Conservation (phyloP, 2,113 vertebrate genomes). For the Microcebus tavaratra region DNA sequence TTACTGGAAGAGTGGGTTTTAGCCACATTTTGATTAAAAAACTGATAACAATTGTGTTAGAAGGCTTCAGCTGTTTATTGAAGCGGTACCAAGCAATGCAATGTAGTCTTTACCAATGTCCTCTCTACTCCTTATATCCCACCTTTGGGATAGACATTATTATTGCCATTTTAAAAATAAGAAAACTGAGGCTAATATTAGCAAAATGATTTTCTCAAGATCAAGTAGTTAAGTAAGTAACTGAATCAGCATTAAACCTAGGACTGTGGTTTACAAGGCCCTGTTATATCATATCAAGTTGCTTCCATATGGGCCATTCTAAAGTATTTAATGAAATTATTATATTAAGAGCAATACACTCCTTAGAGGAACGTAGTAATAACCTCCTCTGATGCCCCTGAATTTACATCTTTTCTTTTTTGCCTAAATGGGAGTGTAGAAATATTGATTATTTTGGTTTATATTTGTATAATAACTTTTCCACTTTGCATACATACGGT, state of each 20-base stretch:
- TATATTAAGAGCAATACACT: constrained; percentile 34
- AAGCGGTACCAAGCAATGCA: not conserved
- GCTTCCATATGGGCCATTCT: not conserved
- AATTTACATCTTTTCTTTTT: not conserved
- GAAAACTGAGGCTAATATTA: not conserved
- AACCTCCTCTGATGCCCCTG: not conserved
- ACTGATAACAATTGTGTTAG: not conserved
- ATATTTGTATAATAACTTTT: not conserved
- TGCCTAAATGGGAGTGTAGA: not conserved
- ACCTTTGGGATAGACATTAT: not conserved
- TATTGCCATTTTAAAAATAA: not conserved
- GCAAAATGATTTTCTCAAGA: not conserved
- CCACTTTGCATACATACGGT: not conserved
- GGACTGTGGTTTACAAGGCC: not conserved
- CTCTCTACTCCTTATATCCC: not conserved
- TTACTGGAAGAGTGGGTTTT: not conserved
- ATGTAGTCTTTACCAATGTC: not conserved
- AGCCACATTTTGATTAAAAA: constrained; percentile 27
- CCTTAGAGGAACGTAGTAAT: not conserved
- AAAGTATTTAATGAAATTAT: not conserved
- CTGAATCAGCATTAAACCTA: not conserved
- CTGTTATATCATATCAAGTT: not conserved
- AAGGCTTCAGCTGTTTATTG: not conserved
- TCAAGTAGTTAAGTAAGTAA: not conserved
- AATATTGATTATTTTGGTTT: not conserved